Base-by-base conservation (phyloP, 2,888 invertebrate genomes). In the Eulithis prunata region DNA sequence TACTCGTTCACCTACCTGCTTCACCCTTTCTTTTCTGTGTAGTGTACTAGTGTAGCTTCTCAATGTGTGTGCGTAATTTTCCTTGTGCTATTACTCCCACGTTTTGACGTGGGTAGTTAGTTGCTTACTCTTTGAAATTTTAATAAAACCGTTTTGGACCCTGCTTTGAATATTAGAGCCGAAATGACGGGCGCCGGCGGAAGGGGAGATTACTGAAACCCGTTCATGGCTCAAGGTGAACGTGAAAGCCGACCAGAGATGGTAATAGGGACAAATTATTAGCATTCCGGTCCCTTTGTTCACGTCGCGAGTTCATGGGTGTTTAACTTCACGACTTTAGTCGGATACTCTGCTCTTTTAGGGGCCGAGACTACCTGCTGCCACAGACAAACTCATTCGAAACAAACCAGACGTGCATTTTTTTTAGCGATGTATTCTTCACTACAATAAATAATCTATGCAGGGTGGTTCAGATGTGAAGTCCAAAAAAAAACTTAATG, bases 151-250 rank as follows among this genome's bases (percentile, higher is more conserved):
- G 72, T 72, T 73, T 74, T 71, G 68, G 57, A 65, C 69, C 64
- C 75, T 69, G 60, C 66, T 74, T 71, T 71, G 59, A 75, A 75
- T 78, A 76, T 77, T 78, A 73, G 69, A 73, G 70, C 51, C 67
- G 61, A 68, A 65, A 69, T 72, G 73, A 66, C 71, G 70, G 54
- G 66, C 64, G 75, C 71, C 32, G 32, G 5, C 78, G 71, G 72
- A 79, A 80, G 81, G 81, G 83, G 77, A 83, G 82, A 84, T 86
- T 84, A 81, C 79, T 82, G 84, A 81, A 87, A 89, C 89, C 82
- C 84, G 88, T 86, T 86, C 85, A 80, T 76, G 78, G 79, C 81
- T 79, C 90, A 90, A 92, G 90, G 90, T 88, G 85, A 90, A 87
- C 89, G 74, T 75, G 82, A 78, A 78, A 74, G 82, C 77, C 79